A percentile compares a stretch with the other conserved stretches of the same genome.
Conservation (phyloP, 1,140 invertebrate species). For the Atta texana region DNA sequence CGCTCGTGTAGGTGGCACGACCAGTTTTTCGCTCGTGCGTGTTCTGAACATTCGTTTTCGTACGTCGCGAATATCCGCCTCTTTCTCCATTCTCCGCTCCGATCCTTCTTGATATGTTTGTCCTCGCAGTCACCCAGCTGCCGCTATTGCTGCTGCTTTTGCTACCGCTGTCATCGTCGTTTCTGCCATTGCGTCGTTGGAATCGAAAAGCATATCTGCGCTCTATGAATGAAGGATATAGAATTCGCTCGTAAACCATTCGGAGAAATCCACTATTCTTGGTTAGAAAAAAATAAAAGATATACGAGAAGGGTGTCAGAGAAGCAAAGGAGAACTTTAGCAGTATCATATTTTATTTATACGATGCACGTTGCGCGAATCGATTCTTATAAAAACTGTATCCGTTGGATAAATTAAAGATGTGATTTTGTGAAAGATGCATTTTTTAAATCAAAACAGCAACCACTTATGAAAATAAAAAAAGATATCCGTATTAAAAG, state of each 20-base stretch:
- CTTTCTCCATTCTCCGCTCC: conserved; percentile 13
- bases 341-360: background rate
- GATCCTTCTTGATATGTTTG: conserved; percentile 38
- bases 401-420: background rate
- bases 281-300: conserved; percentile 9
- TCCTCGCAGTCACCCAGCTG: conserved; percentile 33
- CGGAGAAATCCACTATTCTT: conserved; percentile 59
- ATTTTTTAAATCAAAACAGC: background rate
- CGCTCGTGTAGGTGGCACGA: conserved; percentile 79
- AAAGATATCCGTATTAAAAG: background rate
- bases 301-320: background rate
- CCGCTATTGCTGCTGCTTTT: background rate
- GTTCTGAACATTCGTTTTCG: conserved; percentile 77
- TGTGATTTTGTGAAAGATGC: background rate
- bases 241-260: conserved; percentile 67
- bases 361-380: conserved; percentile 1
- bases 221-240: conserved; percentile 48
- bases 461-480: background rate
- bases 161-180: conserved; percentile 12
- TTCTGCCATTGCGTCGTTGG: background rate
- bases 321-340: conserved; percentile 23
- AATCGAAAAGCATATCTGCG: background rate
- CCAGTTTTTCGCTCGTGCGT: conserved; percentile 77
- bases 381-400: conserved; percentile 35
- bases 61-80: conserved; percentile 72